Evolutionary conservation across 1,140 invertebrate genomes (phyloP), one percentile per base, ranked within the genome.

Genomic region (Coenobita brevimanus): DNA sequence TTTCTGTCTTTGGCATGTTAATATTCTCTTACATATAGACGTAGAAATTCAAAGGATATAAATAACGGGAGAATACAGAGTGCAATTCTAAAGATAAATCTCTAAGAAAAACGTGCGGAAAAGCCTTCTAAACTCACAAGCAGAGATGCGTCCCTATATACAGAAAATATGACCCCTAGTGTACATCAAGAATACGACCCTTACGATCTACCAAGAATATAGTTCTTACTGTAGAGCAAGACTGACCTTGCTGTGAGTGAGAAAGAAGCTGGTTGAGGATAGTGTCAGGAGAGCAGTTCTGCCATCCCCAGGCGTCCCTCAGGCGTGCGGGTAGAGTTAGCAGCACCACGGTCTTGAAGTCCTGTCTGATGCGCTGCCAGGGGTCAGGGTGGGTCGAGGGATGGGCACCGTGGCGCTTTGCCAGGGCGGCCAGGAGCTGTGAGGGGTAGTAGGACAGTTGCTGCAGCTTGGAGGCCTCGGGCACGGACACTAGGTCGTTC

Each of bases 261-360:
- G 43, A 57, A 24, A 85, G 60, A 46, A 85, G 82, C 27, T 85
- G 82, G 21, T 75, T 30, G 27, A 85, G 82, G 27, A 85, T 85
- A 21, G 73, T 46, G 3, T 85, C 82, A 15, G 82, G 73, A 27
- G 50, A 62, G 82, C 82, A 85, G 3, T 69, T 33, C 3, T 85
- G n/a, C 82, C 82, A 85, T 3, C 82, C 82, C 54, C 71, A 85
- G 69, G 75, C 82, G 54, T 62, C 24, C 1, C 75, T 13, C 17
- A 78, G 71, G 8, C 27, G 17, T 8, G 71, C 33, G 13, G 82
- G 82, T 30, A 85, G 54, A 62, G 36, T 76, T n/a, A 75, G 3
- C n/a, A 46, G 33, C 1, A 85, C 82, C 36, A 85, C 62, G 10
- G 82, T 64, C 54, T 62, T 43, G 27, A 85, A 85, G 82, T 85